Evolutionary conservation across 2,888 invertebrate genomes (phyloP).

Genomic region (Chorisops tibialis): DNA sequence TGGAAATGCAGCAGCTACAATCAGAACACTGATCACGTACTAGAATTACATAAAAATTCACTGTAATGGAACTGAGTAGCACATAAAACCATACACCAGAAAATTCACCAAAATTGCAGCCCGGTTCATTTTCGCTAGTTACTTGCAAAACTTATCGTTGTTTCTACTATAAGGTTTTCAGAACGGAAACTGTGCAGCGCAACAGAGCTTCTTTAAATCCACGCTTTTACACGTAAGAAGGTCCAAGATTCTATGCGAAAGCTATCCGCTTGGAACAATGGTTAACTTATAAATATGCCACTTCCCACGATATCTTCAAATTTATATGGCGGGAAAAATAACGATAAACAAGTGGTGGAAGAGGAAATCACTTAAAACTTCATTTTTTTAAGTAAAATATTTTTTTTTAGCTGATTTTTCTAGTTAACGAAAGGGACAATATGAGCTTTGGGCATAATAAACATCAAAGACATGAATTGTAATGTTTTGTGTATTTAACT

Average conservation of each 20-base stretch:
- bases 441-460: too few species aligned
- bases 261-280: slow-evolving; percentile 35
- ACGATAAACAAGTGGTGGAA: slow-evolving; percentile 10
- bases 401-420: neutral
- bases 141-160: too few species aligned
- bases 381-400: neutral
- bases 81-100: too few species aligned
- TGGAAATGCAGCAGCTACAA: neutral
- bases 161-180: neutral
- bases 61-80: too few species aligned
- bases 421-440: too few species aligned
- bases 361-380: neutral
- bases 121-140: too few species aligned
- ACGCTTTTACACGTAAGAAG: too few species aligned
- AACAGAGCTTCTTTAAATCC: slow-evolving; percentile 5
- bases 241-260: neutral
- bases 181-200: slow-evolving; percentile 18
- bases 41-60: neutral
- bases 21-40: neutral
- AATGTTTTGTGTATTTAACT: too few species aligned
- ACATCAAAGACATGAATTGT: too few species aligned
- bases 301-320: slow-evolving; percentile 34
- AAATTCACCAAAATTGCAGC: too few species aligned
- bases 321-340: slow-evolving; percentile 34
- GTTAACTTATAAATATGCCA: slow-evolving; percentile 35